Percentiles rank a stretch among this genome's conserved stretches.
These are phyloP conservation scores for Xiphophorus maculatus DNA, from an alignment of 2,113 vertebrate species.

Conservation along the genomic window DNA sequence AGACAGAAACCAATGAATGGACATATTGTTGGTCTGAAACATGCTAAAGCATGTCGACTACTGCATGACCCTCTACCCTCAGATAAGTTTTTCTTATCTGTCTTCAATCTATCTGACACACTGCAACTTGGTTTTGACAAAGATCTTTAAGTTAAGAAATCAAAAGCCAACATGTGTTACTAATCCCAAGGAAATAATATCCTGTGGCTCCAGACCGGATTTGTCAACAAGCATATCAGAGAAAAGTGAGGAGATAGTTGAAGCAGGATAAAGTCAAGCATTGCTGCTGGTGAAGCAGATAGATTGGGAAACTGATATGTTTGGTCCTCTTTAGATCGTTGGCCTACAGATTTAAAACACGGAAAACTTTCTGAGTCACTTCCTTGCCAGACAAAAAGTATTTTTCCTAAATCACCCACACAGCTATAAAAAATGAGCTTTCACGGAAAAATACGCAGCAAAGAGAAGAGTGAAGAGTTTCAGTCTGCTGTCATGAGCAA, in stretches of 20 bases:
- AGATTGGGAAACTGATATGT: slow-evolving; percentile 61
- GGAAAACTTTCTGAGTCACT: neutral
- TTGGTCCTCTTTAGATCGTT: slow-evolving; percentile 51
- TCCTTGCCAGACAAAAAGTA: slow-evolving; percentile 34
- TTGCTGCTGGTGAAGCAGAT: slow-evolving; percentile 31
- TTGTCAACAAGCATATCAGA: slow-evolving; percentile 51
- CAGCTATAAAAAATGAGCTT: slow-evolving; percentile 1
- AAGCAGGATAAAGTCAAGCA: neutral
- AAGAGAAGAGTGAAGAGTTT: slow-evolving; percentile 25
- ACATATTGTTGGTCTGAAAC: slow-evolving; percentile 19
- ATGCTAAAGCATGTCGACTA: slow-evolving; percentile 33
- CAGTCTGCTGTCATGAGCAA: slow-evolving; percentile 41
- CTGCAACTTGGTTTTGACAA: neutral
- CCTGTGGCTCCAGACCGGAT: slow-evolving; percentile 25
- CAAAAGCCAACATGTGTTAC: slow-evolving; percentile 40
- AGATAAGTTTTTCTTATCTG: slow-evolving; percentile 15
- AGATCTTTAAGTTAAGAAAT: slow-evolving; percentile 38
- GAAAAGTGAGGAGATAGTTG: slow-evolving; percentile 15
- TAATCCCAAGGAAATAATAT: slow-evolving; percentile 30
- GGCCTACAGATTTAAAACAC: slow-evolving; percentile 43
- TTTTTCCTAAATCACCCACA: slow-evolving; percentile 4
- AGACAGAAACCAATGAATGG: slow-evolving; percentile 33
- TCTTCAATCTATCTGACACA: slow-evolving; percentile 2
- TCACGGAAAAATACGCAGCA: slow-evolving; percentile 16
- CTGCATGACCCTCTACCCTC: slow-evolving; percentile 4